Base-by-base conservation (phyloP, 2,797 vertebrate species). In the Pelodytes ibericus region DNA sequence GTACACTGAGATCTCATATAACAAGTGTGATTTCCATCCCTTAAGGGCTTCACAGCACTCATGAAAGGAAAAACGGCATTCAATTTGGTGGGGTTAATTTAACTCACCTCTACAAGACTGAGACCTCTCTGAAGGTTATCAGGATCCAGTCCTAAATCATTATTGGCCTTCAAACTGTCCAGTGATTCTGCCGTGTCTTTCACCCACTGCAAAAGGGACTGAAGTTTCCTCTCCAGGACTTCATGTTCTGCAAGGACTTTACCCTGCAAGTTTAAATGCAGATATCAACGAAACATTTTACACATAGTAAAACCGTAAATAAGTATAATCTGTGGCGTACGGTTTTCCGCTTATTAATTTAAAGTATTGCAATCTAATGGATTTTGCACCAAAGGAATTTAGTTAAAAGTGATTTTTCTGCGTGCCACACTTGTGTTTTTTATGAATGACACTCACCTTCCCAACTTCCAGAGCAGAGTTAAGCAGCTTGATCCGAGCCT, bases 401-500 rank as follows among this genome's bases (percentile, higher is more conserved):
- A n/a, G n/a, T n/a, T n/a, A n/a, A n/a, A n/a, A n/a, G n/a, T n/a
- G n/a, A n/a, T n/a, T n/a, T n/a, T n/a, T n/a, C n/a, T n/a, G n/a
- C n/a, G n/a, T n/a, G n/a, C n/a, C n/a, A 8, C 36, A 39, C 36
- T 39, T 39, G 15, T 8, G 15, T 61, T 0, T 72, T 20, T 5
- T 15, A 41, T 0, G 0, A 25, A 0, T 27, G 3, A 7, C 51
- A 75, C 65, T 27, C 88, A 99, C 97, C 91, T 95, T 94, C 74
- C 90, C 83, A 0, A 87, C 83, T 79, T 94, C 91, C 61, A 89
- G 84, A 0, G 88, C 89, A 75, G 86, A 86, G 0, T 65, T 87
- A 26, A 99, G 91, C 62, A 87, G 89, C 41, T 89, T 88, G 59
- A 95, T 85, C 81, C 89, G 84, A 27, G 88, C 88, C 31, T 87